Conservation (phyloP, 1,140 invertebrate genomes). For the Galleria mellonella region DNA sequence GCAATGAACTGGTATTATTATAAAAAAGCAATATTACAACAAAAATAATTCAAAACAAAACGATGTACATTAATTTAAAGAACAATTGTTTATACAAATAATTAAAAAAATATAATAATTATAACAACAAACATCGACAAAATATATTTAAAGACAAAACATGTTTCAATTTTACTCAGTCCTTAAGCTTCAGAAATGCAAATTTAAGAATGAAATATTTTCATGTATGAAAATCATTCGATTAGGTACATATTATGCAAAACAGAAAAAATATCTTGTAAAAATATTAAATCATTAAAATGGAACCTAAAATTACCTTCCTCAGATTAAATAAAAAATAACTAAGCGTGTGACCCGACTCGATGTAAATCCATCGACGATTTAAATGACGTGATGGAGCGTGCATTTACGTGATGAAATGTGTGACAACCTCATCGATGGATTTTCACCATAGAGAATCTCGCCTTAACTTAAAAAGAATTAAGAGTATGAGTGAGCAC, state of each 20-base stretch:
- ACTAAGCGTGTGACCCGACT: slow-evolving; percentile 9
- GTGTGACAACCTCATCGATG: background rate
- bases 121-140: slow-evolving; percentile 79
- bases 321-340: slow-evolving; percentile 40
- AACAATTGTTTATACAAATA: slow-evolving; percentile 80
- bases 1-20: slow-evolving; percentile 81
- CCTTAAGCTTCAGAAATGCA: slow-evolving; percentile 69
- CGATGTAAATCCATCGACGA: slow-evolving; percentile 11
- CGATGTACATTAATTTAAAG: slow-evolving; percentile 82
- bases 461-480: background rate
- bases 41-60: slow-evolving; percentile 81
- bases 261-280: slow-evolving; percentile 43
- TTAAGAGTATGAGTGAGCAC: slow-evolving; percentile 18
- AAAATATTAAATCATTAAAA: slow-evolving; percentile 32
- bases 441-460: background rate
- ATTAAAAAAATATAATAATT: slow-evolving; percentile 77
- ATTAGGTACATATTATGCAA: slow-evolving; percentile 63
- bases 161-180: slow-evolving; percentile 69
- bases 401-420: background rate
- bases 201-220: slow-evolving; percentile 68
- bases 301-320: slow-evolving; percentile 47
- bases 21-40: slow-evolving; percentile 82
- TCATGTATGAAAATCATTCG: slow-evolving; percentile 41
- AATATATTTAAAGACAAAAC: slow-evolving; percentile 74
- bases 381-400: slow-evolving; percentile 13